phyloP scores from a whole-genome alignment of 2,888 invertebrate genomes.

The Sphaeridia pumilis region DNA sequence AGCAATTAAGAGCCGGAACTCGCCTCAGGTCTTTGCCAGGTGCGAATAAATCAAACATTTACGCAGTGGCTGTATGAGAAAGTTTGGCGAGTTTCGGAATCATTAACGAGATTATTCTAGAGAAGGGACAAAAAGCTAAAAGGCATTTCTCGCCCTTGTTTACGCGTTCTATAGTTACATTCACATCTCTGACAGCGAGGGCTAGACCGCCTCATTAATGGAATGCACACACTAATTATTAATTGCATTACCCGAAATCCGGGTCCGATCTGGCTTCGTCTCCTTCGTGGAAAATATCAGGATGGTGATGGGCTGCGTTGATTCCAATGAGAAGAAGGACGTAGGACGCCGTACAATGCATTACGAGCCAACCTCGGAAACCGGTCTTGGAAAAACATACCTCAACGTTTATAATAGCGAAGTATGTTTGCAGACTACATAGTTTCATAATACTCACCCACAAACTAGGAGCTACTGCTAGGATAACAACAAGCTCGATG shows the following conservation, averaged over 20 bases:
- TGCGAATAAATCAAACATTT: no score
- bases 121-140: no score
- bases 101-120: no score
- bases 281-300: constrained; percentile 47
- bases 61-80: no score
- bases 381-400: constrained; percentile 2
- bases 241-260: constrained; percentile 35
- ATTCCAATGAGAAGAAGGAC: constrained; percentile 46
- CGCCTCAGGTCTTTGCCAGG: no score
- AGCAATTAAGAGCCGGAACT: no score
- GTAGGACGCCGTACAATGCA: constrained; percentile 4
- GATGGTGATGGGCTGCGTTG: constrained; percentile 68
- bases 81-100: no score
- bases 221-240: background rate
- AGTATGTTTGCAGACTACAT: background rate
- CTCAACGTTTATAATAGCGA: background rate
- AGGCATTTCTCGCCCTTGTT: no score
- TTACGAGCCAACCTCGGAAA: constrained; percentile 7
- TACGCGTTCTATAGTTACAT: no score
- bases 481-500: constrained; percentile 19
- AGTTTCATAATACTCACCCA: constrained; percentile 2
- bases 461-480: constrained; percentile 10
- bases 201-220: no score
- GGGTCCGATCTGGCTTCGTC: constrained; percentile 32
- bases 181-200: no score